Base-by-base conservation (phyloP, 2,797 vertebrate genomes). In the Onychomys torridus region DNA sequence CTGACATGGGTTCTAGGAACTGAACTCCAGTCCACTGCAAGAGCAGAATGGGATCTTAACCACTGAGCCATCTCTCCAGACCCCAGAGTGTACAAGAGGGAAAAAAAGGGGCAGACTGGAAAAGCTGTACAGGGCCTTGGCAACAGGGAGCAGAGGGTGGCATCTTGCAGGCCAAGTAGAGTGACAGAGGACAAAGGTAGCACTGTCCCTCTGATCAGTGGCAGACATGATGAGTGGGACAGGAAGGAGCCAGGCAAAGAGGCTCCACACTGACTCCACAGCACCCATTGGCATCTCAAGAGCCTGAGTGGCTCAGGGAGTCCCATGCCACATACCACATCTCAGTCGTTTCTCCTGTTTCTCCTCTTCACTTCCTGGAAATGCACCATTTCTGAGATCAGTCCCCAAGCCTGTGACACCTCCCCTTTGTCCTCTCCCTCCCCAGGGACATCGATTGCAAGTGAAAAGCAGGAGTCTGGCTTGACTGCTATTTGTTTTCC, bases 321-420 rank as follows among this genome's bases (percentile, higher is more conserved):
- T 6, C 23, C 1, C n/a, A 0, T 16, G 4, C 29, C 29, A 0
- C 7, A 21, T 5, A 4, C 23, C 29, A 34, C 61, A 34, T 49
- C 43, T 32, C 77, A 7, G 76, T 65, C 7, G 49, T 14, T 52
- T 52, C 49, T 49, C 49, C 49, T 4, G 0, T 14, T 3, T 1
- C 4, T 12, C 88, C 19, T 63, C 59, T 12, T 67, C 49, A 49
- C 8, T 19, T 23, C 63, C 77, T 43, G n/a, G 40, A 0, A n/a
- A 1, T 0, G 12, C 6, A 43, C 40, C 0, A 0, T 19, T 0
- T 5, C 25, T 17, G 0, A 0, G 0, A 0, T 5, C 49, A 0
- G 2, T 52, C 92, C 90, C 61, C 21, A 32, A 25, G 29, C 21
- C 1, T 8, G 32, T 0, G 1, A 1, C 88, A 6, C 77, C 19